A percentile compares a stretch with the other conserved stretches of the same genome.
These are phyloP conservation scores for Meta bourneti DNA, from an alignment of 2,888 invertebrate genomes.

Conservation along the genomic window DNA sequence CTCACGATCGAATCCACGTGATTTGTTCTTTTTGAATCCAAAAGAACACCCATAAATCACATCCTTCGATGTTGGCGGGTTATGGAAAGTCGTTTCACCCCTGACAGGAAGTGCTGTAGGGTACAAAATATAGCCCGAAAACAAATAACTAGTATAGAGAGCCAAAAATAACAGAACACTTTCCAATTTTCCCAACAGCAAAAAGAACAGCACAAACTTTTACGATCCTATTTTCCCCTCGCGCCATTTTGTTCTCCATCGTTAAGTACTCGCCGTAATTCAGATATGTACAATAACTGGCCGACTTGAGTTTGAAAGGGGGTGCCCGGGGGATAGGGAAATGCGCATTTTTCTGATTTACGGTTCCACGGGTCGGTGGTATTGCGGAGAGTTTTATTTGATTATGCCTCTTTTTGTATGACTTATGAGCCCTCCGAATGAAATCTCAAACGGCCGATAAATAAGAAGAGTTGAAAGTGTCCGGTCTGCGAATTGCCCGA, in stretches of 20 bases:
- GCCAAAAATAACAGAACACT: conserved; percentile 21
- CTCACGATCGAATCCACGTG: background rate
- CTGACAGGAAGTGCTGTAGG: conserved; percentile 33
- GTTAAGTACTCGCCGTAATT: conserved; percentile 31
- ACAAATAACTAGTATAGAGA: conserved; percentile 56
- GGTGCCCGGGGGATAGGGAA: conserved; percentile 3
- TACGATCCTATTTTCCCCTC: conserved; percentile 19
- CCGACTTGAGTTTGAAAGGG: background rate
- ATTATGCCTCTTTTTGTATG: conserved; percentile 29
- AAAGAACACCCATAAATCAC: background rate
- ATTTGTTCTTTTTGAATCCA: background rate
- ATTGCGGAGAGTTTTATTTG: conserved; percentile 46
- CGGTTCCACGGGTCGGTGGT: background rate
- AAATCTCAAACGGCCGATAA: conserved; percentile 46
- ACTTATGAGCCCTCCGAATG: conserved; percentile 8
- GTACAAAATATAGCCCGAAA: conserved; percentile 55
- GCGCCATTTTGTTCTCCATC: conserved; percentile 8
- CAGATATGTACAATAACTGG: conserved; percentile 48
- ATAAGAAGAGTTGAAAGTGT: background rate
- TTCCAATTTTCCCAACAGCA: conserved; percentile 28
- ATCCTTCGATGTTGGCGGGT: background rate
- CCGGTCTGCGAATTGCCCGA: background rate
- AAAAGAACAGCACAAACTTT: conserved; percentile 14
- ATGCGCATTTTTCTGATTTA: conserved; percentile 34
- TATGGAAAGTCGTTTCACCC: conserved; percentile 15